Conservation (phyloP, 2,797 vertebrate genomes). For the Heterohyrax brucei region DNA sequence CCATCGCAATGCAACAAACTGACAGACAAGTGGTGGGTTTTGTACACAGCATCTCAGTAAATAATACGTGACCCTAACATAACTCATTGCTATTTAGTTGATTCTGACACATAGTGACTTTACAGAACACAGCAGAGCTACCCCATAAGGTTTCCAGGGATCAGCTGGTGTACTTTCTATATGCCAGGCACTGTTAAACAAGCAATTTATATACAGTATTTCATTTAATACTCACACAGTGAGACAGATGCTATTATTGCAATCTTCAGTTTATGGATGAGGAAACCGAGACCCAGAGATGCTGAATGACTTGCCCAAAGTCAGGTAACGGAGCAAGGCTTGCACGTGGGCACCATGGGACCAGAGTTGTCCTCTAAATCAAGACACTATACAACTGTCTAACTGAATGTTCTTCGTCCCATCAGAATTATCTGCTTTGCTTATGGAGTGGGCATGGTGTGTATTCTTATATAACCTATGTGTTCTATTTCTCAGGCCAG, state of each 20-base stretch:
- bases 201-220: background rate
- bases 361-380: background rate
- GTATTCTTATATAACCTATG: background rate
- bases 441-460: background rate
- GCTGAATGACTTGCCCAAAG: background rate
- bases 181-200: background rate
- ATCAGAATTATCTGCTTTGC: conserved; percentile 17
- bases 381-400: background rate
- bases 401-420: background rate
- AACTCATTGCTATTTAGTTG: too few species aligned
- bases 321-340: background rate
- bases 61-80: background rate
- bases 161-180: background rate
- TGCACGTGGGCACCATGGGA: background rate
- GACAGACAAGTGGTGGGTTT: background rate
- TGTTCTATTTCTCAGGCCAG: conserved; percentile 70
- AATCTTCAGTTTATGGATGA: background rate
- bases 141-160: too few species aligned
- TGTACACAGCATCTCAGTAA: background rate
- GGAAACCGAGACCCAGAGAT: conserved; percentile 2
- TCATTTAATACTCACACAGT: background rate
- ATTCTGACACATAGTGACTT: too few species aligned
- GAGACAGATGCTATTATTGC: background rate
- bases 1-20: background rate
- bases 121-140: too few species aligned